phyloP scores from a whole-genome alignment of 2,797 vertebrate genomes.

The Brotula barbata region DNA sequence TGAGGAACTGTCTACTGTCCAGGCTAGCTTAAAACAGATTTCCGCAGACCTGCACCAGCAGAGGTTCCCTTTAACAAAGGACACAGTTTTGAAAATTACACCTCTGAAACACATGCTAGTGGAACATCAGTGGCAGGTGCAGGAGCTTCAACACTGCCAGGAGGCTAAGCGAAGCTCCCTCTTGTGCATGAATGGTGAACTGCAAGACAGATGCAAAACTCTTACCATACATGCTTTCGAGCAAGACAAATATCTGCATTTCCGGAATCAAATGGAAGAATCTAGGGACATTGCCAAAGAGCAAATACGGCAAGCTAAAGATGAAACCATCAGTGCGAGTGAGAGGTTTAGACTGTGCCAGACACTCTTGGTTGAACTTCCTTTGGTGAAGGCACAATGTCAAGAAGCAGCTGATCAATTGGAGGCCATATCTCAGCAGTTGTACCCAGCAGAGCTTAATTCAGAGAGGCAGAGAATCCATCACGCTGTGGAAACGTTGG shows the following conservation, averaged over 20 bases:
- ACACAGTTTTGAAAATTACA: constrained; percentile 48
- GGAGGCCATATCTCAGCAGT: constrained; percentile 68
- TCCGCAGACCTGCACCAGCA: constrained; percentile 57
- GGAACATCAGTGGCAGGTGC: constrained; percentile 75
- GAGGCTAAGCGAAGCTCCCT: constrained; percentile 63
- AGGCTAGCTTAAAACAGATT: constrained; percentile 68
- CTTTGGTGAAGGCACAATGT: constrained; percentile 72
- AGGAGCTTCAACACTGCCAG: constrained; percentile 69
- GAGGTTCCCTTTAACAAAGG: constrained; percentile 67
- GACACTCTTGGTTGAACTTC: constrained; percentile 70
- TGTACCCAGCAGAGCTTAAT: constrained; percentile 65
- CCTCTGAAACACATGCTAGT: constrained; percentile 65
- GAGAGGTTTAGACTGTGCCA: constrained; percentile 70
- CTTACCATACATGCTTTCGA: constrained; percentile 68
- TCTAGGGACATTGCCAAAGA: constrained; percentile 69
- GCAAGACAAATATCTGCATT: constrained; percentile 73
- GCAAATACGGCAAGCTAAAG: constrained; percentile 60
- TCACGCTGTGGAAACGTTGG: constrained; percentile 52
- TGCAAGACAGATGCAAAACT: constrained; percentile 74
- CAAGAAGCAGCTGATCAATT: constrained; percentile 73
- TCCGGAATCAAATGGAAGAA: constrained; percentile 75
- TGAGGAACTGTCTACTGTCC: constrained; percentile 63
- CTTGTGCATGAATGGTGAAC: constrained; percentile 64
- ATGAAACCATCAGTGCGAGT: constrained; percentile 30
- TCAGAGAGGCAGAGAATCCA: constrained; percentile 69